phyloP scores from a whole-genome alignment of 2,113 vertebrate species.

The Datnioides undecimradiatus region DNA sequence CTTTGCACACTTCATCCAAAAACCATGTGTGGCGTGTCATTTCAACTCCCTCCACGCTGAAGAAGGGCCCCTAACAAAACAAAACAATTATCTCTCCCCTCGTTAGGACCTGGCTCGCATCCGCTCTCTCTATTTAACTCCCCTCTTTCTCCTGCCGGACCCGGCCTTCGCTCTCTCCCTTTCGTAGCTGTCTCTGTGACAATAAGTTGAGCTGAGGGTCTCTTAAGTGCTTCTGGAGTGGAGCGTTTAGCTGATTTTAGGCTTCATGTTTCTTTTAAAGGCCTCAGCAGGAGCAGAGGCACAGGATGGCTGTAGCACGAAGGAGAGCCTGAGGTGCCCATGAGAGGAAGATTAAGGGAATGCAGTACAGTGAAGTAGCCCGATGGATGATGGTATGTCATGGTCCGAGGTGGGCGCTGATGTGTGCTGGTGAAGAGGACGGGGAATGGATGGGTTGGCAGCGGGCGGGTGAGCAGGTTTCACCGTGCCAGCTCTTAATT shows the following conservation, averaged over 20 bases:
- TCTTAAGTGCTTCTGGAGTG: conserved; percentile 80
- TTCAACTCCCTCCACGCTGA: conserved; percentile 66
- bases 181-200: conserved; percentile 61
- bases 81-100: conserved; percentile 80
- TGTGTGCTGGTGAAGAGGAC: conserved; percentile 46
- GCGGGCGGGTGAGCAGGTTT: conserved; percentile 41
- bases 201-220: conserved; percentile 73
- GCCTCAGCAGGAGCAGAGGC: conserved; percentile 37
- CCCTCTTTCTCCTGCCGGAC: conserved; percentile 52
- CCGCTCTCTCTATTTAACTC: conserved; percentile 57
- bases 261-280: conserved; percentile 77
- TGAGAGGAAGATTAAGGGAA: conserved; percentile 35
- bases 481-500: conserved; percentile 81
- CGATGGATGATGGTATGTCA: conserved; percentile 50
- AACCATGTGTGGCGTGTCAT: conserved; percentile 75
- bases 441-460: conserved; percentile 62
- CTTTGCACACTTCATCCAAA: conserved; percentile 62
- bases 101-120: conserved; percentile 74
- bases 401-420: conserved; percentile 42
- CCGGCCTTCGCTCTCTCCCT: conserved; percentile 39
- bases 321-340: conserved; percentile 25
- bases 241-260: conserved; percentile 72
- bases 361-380: conserved; percentile 14
- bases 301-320: conserved; percentile 2
- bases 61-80: conserved; percentile 76